Evolutionary conservation across 2,797 vertebrate species (phyloP).

Genomic region (Hippopotamyrus pictus): DNA sequence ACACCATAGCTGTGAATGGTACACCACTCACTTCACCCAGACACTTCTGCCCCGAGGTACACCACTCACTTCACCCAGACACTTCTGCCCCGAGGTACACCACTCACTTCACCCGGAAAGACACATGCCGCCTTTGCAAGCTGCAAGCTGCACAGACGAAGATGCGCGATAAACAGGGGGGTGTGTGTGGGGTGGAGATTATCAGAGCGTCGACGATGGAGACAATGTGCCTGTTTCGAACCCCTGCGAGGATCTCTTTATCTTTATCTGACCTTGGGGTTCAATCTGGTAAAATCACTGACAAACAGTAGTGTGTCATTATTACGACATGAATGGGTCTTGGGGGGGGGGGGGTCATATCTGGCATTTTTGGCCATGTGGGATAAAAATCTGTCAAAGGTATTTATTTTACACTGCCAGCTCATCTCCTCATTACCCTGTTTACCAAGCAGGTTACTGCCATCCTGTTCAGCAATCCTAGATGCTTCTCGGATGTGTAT

Average conservation of each 20-base stretch:
- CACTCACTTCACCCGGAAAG: neutral
- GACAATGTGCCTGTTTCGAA: slow-evolving; percentile 59
- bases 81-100: neutral
- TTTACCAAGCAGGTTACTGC: slow-evolving; percentile 34
- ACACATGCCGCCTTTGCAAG: neutral
- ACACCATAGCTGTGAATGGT: neutral
- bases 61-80: no score
- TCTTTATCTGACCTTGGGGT: slow-evolving; percentile 54
- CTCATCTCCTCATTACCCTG: slow-evolving; percentile 30
- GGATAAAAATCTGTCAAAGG: slow-evolving; percentile 32
- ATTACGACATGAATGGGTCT: slow-evolving; percentile 69
- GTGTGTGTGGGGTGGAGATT: slow-evolving; percentile 43
- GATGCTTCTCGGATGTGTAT: slow-evolving; percentile 43
- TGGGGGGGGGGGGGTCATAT: slow-evolving; percentile 32
- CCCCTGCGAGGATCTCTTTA: slow-evolving; percentile 60
- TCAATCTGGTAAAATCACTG: slow-evolving; percentile 65
- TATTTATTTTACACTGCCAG: slow-evolving; percentile 24
- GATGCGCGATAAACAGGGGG: slow-evolving; percentile 38
- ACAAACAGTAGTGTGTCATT: slow-evolving; percentile 60
- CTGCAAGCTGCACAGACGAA: neutral
- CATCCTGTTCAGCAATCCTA: slow-evolving; percentile 34
- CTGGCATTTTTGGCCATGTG: slow-evolving; percentile 23
- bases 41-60: neutral
- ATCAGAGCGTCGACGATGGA: slow-evolving; percentile 45
- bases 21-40: neutral